A percentile compares a stretch with the other conserved stretches of the same genome.
Evolutionary conservation across 1,140 invertebrate species (phyloP).

Genomic region (Zaprionus camerounensis): DNA sequence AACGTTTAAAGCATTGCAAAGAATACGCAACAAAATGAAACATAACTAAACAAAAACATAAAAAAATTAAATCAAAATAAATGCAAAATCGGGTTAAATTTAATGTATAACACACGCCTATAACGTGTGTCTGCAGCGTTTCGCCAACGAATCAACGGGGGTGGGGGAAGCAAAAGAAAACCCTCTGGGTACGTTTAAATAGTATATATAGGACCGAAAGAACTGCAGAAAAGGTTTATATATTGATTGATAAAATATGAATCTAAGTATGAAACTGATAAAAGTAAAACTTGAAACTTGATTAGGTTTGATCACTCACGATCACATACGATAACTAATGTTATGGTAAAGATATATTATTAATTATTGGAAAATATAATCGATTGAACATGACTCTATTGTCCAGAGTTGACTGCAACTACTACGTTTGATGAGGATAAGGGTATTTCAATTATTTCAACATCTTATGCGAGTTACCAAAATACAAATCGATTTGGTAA

Average conservation of each 20-base stretch:
- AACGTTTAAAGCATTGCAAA: slow-evolving; percentile 76
- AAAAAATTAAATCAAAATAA: slow-evolving; percentile 27
- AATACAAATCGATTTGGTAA: slow-evolving; percentile 57
- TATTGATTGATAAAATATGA: neutral
- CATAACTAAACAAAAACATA: slow-evolving; percentile 36
- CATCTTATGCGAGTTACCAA: slow-evolving; percentile 63
- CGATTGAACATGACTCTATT: slow-evolving; percentile 39
- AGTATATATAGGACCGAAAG: neutral
- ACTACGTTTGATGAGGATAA: slow-evolving; percentile 64
- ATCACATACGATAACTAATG: slow-evolving; percentile 36
- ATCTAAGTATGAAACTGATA: slow-evolving; percentile 3
- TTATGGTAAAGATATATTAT: slow-evolving; percentile 40
- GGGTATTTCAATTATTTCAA: slow-evolving; percentile 30
- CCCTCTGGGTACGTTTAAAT: neutral
- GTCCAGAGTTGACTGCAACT: slow-evolving; percentile 56
- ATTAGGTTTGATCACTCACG: slow-evolving; percentile 25
- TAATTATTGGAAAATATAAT: slow-evolving; percentile 58
- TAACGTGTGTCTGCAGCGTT: slow-evolving; percentile 21
- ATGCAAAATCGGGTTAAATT: slow-evolving; percentile 23
- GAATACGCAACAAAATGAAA: slow-evolving; percentile 51
- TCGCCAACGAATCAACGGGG: slow-evolving; percentile 20
- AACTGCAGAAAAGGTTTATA: slow-evolving; percentile 12
- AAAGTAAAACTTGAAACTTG: slow-evolving; percentile 48
- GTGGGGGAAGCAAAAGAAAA: slow-evolving; percentile 15
- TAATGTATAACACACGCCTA: slow-evolving; percentile 33